phyloP scores from a whole-genome alignment of 2,797 vertebrate genomes.

The Psittacula echo region DNA sequence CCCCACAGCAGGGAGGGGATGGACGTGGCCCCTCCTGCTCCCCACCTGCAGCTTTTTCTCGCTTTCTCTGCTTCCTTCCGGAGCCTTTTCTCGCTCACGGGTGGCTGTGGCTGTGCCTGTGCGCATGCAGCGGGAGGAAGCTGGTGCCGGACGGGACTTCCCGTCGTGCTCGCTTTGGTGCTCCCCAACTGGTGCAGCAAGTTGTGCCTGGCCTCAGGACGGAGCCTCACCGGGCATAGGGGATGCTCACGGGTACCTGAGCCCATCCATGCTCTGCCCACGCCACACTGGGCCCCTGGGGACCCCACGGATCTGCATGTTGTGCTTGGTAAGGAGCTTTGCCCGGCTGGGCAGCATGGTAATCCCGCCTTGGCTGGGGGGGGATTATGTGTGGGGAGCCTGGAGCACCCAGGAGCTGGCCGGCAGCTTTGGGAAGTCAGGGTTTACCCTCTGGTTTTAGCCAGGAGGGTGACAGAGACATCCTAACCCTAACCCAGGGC shows the following conservation, averaged over 20 bases:
- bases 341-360: neutral
- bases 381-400: neutral
- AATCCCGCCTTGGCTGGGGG: neutral
- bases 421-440: neutral
- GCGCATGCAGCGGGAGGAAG: neutral
- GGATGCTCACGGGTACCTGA: neutral
- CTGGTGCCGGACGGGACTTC: neutral
- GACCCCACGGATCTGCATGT: neutral
- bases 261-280: neutral
- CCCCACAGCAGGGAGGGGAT: neutral
- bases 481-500: neutral
- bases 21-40: neutral
- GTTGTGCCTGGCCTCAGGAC: neutral
- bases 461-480: neutral
- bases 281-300: neutral
- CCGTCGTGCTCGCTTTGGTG: neutral
- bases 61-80: conserved; percentile 69
- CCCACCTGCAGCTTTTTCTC: conserved; percentile 20
- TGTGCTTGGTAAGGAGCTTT: conserved; percentile 55
- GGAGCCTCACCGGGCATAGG: rapidly evolving
- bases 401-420: neutral
- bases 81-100: conserved; percentile 30
- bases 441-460: neutral
- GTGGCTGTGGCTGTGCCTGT: conserved; percentile 10
- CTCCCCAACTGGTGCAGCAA: neutral